Base-by-base conservation (phyloP, 1,140 invertebrate species). In the Calosoma granatense region DNA sequence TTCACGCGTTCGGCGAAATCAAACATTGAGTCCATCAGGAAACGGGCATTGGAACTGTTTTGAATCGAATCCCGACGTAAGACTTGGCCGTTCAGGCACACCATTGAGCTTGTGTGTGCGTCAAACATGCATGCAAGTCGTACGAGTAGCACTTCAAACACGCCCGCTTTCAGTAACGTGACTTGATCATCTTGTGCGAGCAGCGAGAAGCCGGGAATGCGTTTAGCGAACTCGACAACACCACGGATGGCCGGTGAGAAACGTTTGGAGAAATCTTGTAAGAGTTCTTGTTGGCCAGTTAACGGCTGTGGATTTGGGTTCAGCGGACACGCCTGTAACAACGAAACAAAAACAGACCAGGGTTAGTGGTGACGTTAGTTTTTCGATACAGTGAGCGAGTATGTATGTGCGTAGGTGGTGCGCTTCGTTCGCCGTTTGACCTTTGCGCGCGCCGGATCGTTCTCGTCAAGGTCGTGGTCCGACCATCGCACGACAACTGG, bases 141-240 rank as follows among this genome's bases (percentile, higher is more conserved):
- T 65, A 97, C 92, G 59, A 96, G 85, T 2, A 97, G 75, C 47
- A 94, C 92, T 75, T 96, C 93, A 70, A 96, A 96, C 9, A 96
- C 90, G 19, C 92, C 92, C 55, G 92, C 94, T 76, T 98, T 98
- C 56, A 99, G 80, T 22, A 99, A 78, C 55, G 92, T 95, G 63
- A 98, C 93, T 76, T 97, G 94, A 71, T 98, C 95, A 66, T 97
- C 94, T 74, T 97, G 92, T 19, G 93, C 86, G 53, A 98, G 81
- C 56, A 94, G 78, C 61, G 88, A 84, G 78, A 99, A 98, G 54
- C 95, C 95, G 58, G 96, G 95, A 63, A 99, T 94, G 61, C 92
- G 85, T 70, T 97, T 97, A 62, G 95, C 95, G 72, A 98, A 99
- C 69, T 96, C 93, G 47, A 98, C 94, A 1, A 98, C 94, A 52